Evolutionary conservation across 1,140 invertebrate species (phyloP).

Genomic region (Brachionus asplanchnoidis): DNA sequence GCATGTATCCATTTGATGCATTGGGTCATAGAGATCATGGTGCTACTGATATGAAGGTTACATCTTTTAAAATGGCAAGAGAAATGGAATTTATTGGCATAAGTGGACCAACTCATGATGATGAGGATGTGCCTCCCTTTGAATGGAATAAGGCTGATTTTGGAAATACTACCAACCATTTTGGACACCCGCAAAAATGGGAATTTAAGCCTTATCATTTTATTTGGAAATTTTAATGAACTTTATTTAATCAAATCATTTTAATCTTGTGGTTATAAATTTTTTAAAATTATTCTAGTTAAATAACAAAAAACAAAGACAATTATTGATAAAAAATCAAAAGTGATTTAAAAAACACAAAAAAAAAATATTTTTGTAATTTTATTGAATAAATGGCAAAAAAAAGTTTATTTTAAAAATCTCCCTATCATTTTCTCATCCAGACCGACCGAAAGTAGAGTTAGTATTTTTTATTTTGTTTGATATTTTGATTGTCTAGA

Average conservation of each 20-base stretch:
- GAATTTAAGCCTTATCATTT: slow-evolving; percentile 63
- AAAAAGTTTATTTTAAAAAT: no score
- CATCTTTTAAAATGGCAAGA: slow-evolving; percentile 54
- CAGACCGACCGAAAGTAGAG: no score
- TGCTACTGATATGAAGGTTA: slow-evolving; percentile 66
- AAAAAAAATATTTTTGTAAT: no score
- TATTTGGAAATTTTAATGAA: not conserved
- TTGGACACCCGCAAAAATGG: slow-evolving; percentile 72
- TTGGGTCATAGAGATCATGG: slow-evolving; percentile 66
- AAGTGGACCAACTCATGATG: slow-evolving; percentile 63
- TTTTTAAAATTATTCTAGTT: not conserved
- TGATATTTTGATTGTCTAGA: no score
- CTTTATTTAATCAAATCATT: not conserved
- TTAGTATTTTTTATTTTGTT: no score
- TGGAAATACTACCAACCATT: slow-evolving; percentile 62
- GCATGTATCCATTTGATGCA: slow-evolving; percentile 64
- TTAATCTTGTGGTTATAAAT: not conserved
- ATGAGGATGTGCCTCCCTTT: slow-evolving; percentile 62
- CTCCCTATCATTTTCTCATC: no score
- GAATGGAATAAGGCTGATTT: slow-evolving; percentile 68
- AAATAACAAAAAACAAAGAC: not conserved
- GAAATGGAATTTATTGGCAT: slow-evolving; percentile 61
- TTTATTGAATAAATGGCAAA: no score
- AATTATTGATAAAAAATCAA: no score
- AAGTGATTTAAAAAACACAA: no score